Conservation (phyloP, 2,113 vertebrate genomes). For the Rhineura floridana region DNA sequence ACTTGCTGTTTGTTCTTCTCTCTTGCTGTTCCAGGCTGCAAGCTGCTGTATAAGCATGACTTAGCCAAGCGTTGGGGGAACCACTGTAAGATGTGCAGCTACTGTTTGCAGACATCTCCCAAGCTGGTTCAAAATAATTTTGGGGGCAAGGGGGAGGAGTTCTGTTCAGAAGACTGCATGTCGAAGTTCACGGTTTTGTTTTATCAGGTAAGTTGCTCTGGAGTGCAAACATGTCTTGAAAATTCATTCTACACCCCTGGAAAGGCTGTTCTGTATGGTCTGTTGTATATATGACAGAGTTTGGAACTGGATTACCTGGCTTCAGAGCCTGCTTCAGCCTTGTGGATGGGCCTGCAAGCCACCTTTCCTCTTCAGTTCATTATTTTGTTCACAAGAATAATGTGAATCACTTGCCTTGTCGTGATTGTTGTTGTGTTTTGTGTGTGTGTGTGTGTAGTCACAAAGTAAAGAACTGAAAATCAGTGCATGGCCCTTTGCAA, state of each 20-base stretch:
- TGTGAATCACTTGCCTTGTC: background rate
- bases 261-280: background rate
- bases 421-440: no score
- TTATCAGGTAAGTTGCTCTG: constrained; percentile 83
- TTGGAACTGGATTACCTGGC: background rate
- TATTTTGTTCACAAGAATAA: background rate
- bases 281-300: background rate
- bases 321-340: background rate
- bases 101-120: constrained; percentile 87
- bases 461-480: background rate
- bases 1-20: background rate
- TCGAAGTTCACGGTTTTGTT: constrained; percentile 92
- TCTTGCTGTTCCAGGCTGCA: constrained; percentile 83
- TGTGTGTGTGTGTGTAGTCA: background rate
- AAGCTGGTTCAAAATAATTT: constrained; percentile 86
- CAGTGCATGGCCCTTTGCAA: no score
- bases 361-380: background rate
- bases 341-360: background rate
- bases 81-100: constrained; percentile 91
- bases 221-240: background rate
- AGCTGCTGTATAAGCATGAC: constrained; percentile 92
- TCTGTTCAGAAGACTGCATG: constrained; percentile 93
- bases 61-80: constrained; percentile 90
- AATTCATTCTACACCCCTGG: no score
- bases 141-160: constrained; percentile 87